Evolutionary conservation across 2,888 invertebrate species (phyloP), one percentile per base, ranked within the genome.

Genomic region (Germaria angustata): DNA sequence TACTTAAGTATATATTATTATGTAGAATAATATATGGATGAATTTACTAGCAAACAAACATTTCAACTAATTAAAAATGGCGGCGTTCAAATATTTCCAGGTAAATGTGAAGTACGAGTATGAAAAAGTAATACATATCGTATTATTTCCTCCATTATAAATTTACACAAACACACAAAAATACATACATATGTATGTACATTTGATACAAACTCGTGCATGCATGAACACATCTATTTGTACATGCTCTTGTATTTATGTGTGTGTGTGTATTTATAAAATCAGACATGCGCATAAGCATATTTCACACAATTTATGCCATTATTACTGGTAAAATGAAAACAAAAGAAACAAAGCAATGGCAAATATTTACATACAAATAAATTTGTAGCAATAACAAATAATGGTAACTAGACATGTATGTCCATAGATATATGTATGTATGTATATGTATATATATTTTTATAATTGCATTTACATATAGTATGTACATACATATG

Each of bases 51-150:
- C 39, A 36, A 46, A 44, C 22, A 75, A 68, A 57, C 41, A 51
- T 79, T 59, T 20, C 44, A 72, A 68, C 69, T 71, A 79, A 82
- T 82, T 82, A 82, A 79, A 82, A 82, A 82, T 82, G 82, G 82
- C 81, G 81, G 69, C 66, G 65, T 71, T 59, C 41, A 41, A 11
- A 17, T 36, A 22, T 20, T 44, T 57, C 44, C 41, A 13, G 6
- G 59, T 34, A 36, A 13, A 46, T 24, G 4, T 28, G 24, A 73
- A 9, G 22, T 22, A 53, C 22, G 39, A 66, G 46, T 51, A 24
- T 32, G 8, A 24, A 39, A 13, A 17, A 36, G 20, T 20, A 24
- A 46, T 22, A 11, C 22, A 22, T 1, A n/a, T 15, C 9, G 32
- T 53, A 73, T 66, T 59, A 66, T 61, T 66, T 72, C 66, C 72